Conservation (phyloP, 2,797 vertebrate species). For the Neopelma chrysocephalum region DNA sequence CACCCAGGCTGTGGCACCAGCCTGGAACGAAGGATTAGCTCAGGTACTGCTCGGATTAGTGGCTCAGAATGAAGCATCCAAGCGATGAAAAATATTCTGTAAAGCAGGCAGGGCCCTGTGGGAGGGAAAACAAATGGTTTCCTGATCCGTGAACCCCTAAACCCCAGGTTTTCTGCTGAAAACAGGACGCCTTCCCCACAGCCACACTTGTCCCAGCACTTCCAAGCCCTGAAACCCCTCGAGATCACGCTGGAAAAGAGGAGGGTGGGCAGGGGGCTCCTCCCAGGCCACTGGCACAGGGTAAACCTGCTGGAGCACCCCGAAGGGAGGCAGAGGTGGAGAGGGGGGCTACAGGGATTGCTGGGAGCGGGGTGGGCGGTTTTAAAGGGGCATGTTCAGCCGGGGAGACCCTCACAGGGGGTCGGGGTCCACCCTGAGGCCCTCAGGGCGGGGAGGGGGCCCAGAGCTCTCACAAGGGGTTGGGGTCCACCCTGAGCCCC, state of each 20-base stretch:
- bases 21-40: neutral
- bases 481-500: neutral
- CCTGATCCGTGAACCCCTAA: fast-evolving
- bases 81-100: neutral
- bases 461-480: neutral
- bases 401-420: neutral
- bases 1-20: neutral
- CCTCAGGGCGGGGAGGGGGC: neutral
- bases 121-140: neutral
- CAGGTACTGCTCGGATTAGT: neutral
- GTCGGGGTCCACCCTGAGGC: fast-evolving
- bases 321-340: fast-evolving
- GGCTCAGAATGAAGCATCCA: neutral
- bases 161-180: neutral
- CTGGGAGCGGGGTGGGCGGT: neutral
- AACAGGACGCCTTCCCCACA: neutral
- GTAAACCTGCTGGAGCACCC: neutral
- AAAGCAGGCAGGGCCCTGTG: neutral
- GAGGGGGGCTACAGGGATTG: fast-evolving
- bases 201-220: neutral
- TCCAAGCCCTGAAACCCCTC: too few relatives aligned
- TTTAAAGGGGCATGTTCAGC: fast-evolving
- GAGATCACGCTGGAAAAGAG: fast-evolving
- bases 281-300: neutral
- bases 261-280: neutral